Evolutionary conservation across 2,888 invertebrate genomes (phyloP).

Genomic region (Harpagoxenus sublaevis): DNA sequence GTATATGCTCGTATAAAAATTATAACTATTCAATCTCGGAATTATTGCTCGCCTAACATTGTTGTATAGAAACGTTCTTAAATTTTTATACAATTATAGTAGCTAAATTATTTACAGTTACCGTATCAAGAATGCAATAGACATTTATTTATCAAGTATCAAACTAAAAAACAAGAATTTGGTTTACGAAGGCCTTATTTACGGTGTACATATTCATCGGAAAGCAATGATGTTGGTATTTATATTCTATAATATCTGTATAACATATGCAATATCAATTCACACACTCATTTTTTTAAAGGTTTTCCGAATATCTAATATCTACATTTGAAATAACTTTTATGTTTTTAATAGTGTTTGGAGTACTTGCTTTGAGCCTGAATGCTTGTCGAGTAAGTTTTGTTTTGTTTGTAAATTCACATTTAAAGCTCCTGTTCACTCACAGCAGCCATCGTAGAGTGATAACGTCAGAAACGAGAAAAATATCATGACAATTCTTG

Average conservation of each 20-base stretch:
- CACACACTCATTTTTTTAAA: not conserved
- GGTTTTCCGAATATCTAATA: not conserved
- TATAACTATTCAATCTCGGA: too few species aligned
- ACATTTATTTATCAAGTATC: not conserved
- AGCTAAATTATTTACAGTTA: constrained; percentile 8
- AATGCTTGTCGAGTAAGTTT: constrained; percentile 2
- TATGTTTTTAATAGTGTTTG: not conserved
- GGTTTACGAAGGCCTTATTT: not conserved
- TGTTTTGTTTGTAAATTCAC: not conserved
- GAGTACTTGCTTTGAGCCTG: not conserved
- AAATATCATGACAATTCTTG: too few species aligned
- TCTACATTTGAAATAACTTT: not conserved
- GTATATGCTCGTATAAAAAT: too few species aligned
- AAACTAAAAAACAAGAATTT: not conserved
- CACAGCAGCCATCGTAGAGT: too few species aligned
- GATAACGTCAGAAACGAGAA: too few species aligned
- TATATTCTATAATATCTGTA: not conserved
- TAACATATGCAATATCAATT: not conserved
- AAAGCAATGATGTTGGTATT: constrained; percentile 18
- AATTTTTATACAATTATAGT: not conserved
- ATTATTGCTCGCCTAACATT: too few species aligned
- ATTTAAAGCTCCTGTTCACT: not conserved
- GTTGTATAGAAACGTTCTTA: too few species aligned
- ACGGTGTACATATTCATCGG: not conserved
- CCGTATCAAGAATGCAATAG: not conserved